A percentile compares a stretch with the other conserved stretches of the same genome.
Evolutionary conservation across 2,888 invertebrate genomes (phyloP).

Genomic region (Argyresthia goedartella): DNA sequence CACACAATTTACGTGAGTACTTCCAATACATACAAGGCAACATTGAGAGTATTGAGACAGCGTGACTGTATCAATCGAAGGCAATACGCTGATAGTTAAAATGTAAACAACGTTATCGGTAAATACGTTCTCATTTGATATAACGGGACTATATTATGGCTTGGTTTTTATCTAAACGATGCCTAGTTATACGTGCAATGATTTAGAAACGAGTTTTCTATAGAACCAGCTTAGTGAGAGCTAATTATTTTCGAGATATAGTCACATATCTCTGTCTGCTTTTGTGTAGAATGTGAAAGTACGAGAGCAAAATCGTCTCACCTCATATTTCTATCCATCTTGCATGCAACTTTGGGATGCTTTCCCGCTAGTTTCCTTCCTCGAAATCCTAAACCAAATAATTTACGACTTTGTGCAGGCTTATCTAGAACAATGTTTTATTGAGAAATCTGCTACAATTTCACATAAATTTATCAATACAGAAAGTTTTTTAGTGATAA

Average conservation of each 20-base stretch:
- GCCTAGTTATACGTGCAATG: not conserved
- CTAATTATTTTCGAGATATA: not conserved
- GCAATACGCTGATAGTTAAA: not conserved
- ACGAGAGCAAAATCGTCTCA: slow-evolving; percentile 24
- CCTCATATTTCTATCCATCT: slow-evolving; percentile 63
- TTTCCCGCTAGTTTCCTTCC: not conserved
- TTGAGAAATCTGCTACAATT: too few relatives aligned
- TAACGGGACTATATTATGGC: not conserved
- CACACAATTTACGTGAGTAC: not conserved
- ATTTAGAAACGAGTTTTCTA: not conserved
- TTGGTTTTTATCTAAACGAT: not conserved
- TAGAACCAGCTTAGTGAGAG: not conserved
- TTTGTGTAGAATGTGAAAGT: not conserved
- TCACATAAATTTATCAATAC: too few relatives aligned
- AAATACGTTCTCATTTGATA: too few relatives aligned
- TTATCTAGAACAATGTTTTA: too few relatives aligned
- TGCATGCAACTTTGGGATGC: not conserved
- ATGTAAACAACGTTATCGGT: too few relatives aligned
- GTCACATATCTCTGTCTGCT: not conserved
- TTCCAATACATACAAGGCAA: not conserved
- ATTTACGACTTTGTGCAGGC: too few relatives aligned
- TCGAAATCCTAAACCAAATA: too few relatives aligned
- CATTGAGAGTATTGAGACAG: not conserved
- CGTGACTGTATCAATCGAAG: not conserved
- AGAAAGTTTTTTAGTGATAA: too few relatives aligned